Evolutionary conservation across 2,888 invertebrate species (phyloP), one percentile per base, ranked within the genome.

Genomic region (Xanthostigma xanthostigma): DNA sequence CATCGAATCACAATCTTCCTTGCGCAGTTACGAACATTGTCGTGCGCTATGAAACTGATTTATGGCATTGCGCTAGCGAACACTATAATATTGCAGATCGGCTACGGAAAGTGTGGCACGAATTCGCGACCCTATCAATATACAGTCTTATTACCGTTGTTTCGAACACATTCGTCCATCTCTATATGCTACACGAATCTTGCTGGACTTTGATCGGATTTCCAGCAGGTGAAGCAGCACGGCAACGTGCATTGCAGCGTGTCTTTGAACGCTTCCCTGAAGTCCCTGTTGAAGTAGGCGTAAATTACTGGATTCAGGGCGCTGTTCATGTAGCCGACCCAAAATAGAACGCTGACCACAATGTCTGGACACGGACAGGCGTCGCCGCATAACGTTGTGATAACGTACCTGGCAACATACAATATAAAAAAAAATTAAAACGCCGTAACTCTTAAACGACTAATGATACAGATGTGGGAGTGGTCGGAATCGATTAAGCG

Each of bases 271-370:
- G 96, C 95, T 67, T 91, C 89, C 64, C 96, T 81, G 68, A 97
- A 96, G 68, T 97, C 96, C 41, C 92, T 78, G 69, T 94, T 94
- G 72, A 93, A 94, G 68, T 92, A 93, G 54, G 94, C 94, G 69
- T 93, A 94, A 60, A 96, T 92, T 55, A 95, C 73, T 1, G 95
- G 95, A 68, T 96, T 96, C 50, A 95, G 74, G 46, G 91, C 90
- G 11, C 92, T 92, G 70, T 95, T 95, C 72, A 91, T 90, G 72
- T 97, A 97, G 51, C 97, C 96, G 59, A 96, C 88, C 96, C 95
- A 95, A 67, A 86, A 86, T 36, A 85, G 71, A 57, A 82, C 71
- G 45, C 77, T 74, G 41, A 84, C 80, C 36, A 86, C 70, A 56
- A 79, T 72, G 49, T 76, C 75, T 4, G 85, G 84, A 53, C 77